These are phyloP conservation scores for Pammene fasciana DNA, from an alignment of 2,888 invertebrate species.

Conservation along the genomic window DNA sequence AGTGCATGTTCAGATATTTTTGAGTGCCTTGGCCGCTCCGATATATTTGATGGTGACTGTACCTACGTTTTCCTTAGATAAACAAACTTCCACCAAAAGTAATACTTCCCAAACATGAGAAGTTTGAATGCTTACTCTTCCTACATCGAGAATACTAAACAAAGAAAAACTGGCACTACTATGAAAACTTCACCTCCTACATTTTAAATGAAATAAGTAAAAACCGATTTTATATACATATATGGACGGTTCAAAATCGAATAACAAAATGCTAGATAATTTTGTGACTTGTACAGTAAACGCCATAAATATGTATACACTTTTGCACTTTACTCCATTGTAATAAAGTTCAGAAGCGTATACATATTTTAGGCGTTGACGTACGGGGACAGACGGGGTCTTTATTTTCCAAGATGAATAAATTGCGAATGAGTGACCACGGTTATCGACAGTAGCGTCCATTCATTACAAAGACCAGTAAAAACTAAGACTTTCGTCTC, in stretches of 20 bases:
- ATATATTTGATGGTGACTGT: no score
- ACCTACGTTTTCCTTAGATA: no score
- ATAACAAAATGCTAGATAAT: no score
- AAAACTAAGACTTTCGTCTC: not conserved
- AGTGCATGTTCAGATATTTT: no score
- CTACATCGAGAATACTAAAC: not conserved
- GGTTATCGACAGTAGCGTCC: not conserved
- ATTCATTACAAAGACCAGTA: not conserved
- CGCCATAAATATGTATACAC: no score
- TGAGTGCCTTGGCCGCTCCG: no score
- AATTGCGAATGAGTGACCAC: not conserved
- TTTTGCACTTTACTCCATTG: no score
- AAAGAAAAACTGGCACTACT: not conserved
- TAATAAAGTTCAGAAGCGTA: no score
- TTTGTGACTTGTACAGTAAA: no score
- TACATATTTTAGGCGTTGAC: no score
- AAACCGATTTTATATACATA: not conserved
- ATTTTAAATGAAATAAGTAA: no score
- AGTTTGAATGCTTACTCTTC: not conserved
- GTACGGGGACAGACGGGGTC: not conserved
- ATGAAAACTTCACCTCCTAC: not conserved
- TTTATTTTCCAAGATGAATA: not conserved
- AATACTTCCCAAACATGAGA: slow-evolving; percentile 5
- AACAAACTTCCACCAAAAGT: not conserved
- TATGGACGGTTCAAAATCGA: not conserved